Conservation (phyloP, 2,797 vertebrate species). For the Hippopotamyrus pictus region DNA sequence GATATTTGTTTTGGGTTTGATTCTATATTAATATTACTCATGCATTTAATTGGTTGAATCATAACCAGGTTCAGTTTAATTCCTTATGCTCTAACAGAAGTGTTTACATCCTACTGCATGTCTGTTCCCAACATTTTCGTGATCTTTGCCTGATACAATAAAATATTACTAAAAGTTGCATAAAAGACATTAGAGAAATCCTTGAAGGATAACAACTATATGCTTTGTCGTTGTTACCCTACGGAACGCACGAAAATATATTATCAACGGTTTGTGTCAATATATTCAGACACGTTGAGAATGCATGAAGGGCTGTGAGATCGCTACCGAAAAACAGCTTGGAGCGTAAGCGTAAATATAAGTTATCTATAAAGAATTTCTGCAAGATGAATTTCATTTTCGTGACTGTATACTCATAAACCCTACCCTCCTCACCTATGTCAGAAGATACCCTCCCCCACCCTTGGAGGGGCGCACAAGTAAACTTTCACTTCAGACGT, state of each 20-base stretch:
- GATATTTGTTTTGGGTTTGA: background rate
- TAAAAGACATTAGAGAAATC: background rate
- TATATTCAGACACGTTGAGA: background rate
- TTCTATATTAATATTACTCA: background rate
- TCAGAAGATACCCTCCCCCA: conserved; percentile 38
- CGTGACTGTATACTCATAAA: conserved; percentile 20
- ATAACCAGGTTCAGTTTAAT: background rate
- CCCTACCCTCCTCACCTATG: conserved; percentile 24
- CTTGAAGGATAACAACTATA: background rate
- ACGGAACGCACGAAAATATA: background rate
- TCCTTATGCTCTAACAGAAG: background rate
- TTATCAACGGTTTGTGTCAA: background rate
- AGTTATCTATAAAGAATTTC: background rate
- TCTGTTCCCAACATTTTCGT: background rate
- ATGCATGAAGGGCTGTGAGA: background rate
- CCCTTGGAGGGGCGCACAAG: conserved; percentile 30
- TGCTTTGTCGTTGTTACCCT: background rate
- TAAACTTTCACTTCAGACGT: conserved; percentile 52
- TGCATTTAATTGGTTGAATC: background rate
- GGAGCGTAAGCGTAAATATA: background rate
- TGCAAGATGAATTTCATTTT: conserved; percentile 6
- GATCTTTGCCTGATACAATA: background rate
- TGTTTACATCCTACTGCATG: background rate
- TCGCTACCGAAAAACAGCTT: background rate
- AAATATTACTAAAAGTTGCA: background rate